Evolutionary conservation across 2,888 invertebrate genomes (phyloP).

Genomic region (Melanotus villosus): DNA sequence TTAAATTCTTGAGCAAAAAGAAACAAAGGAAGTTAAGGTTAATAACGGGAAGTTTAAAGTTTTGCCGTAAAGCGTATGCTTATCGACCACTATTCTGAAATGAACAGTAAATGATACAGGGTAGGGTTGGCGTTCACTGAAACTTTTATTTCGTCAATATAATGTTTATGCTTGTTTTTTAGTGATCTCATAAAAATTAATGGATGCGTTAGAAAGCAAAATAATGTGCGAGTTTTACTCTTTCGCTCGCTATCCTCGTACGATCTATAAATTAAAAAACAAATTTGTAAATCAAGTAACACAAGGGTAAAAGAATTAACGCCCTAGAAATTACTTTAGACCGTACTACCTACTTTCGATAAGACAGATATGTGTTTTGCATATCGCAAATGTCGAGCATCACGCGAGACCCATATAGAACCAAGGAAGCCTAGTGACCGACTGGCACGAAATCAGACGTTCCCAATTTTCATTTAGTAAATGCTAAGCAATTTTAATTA

Average conservation of each 20-base stretch:
- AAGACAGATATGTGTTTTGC: slow-evolving; percentile 48
- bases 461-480: slow-evolving; percentile 19
- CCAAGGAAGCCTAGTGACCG: slow-evolving; percentile 42
- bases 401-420: slow-evolving; percentile 39
- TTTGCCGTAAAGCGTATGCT: too few species aligned
- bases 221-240: background rate
- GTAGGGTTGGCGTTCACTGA: background rate
- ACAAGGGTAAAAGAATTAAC: slow-evolving; percentile 22
- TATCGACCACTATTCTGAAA: too few species aligned
- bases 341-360: slow-evolving; percentile 38
- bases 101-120: background rate
- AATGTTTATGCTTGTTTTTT: slow-evolving; percentile 21
- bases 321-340: slow-evolving; percentile 38
- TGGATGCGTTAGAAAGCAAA: background rate
- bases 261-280: slow-evolving; percentile 17
- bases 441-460: slow-evolving; percentile 34
- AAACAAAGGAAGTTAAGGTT: too few species aligned
- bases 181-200: slow-evolving; percentile 17
- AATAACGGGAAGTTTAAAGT: too few species aligned
- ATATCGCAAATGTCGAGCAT: slow-evolving; percentile 40
- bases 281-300: slow-evolving; percentile 25
- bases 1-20: too few species aligned
- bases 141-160: slow-evolving; percentile 12
- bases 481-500: slow-evolving; percentile 15
- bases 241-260: background rate